These are phyloP conservation scores for Uria lomvia DNA, from an alignment of 2,113 vertebrate species.

Conservation along the genomic window DNA sequence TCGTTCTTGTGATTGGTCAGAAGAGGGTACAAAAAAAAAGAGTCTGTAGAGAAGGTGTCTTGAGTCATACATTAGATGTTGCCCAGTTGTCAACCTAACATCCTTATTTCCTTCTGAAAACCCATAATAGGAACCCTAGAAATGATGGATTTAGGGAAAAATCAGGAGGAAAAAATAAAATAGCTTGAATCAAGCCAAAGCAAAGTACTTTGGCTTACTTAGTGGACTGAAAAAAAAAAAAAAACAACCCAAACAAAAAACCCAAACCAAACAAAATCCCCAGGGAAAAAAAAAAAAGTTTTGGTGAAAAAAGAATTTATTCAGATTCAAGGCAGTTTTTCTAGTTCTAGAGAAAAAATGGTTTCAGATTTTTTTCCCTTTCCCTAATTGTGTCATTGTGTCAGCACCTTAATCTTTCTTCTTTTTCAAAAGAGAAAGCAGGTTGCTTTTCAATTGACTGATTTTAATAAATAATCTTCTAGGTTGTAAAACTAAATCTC, in stretches of 20 bases:
- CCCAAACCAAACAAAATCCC: not conserved
- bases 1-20: not conserved
- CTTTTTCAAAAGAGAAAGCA: not conserved
- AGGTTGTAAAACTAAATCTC: rapidly evolving
- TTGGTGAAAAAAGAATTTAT: not conserved
- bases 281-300: not conserved
- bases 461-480: not conserved
- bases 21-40: not conserved
- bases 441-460: rapidly evolving
- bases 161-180: not conserved
- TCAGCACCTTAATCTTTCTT: not conserved
- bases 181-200: not conserved
- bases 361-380: not conserved
- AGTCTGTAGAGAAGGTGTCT: not conserved
- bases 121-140: not conserved
- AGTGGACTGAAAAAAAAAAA: not conserved
- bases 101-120: not conserved
- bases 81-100: not conserved
- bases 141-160: not conserved
- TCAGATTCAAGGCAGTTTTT: not conserved
- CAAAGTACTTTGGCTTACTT: not conserved
- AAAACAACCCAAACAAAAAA: not conserved
- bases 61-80: not conserved
- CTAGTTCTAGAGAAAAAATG: not conserved
- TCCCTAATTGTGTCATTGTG: not conserved